Evolutionary conservation across 2,888 invertebrate genomes (phyloP), one percentile per base, ranked within the genome.

Genomic region (Opisthograptis luteolata): DNA sequence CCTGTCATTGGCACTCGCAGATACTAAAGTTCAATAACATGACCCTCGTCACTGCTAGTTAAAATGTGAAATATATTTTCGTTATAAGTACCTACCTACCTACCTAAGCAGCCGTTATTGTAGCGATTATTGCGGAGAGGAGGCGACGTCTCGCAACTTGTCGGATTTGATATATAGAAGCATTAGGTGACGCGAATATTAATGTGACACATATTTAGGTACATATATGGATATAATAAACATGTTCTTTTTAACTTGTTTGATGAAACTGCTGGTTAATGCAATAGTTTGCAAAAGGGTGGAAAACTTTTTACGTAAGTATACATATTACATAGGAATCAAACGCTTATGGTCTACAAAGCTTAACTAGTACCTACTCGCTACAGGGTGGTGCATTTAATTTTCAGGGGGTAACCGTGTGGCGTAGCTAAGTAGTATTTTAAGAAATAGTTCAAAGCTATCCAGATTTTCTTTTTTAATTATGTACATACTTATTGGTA

Each of bases 1-100:
- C 39, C 63, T 70, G 73, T 68, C 75, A 70, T 57, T 55, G 58
- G 47, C 67, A 70, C 60, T 64, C 67, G 69, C 68, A 47, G 52
- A 55, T 60, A 72, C 66, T 68, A 73, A 78, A 79, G 62, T 81
- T 79, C 76, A 77, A 74, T 72, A 73, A 73, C 47, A 61, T 60
- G 70, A 86, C 86, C 86, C 84, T 84, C 73, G 79, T 86, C 86
- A 80, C 56, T 25, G 50, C 53, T 68, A 50, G 66, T 68, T 70
- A 70, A 64, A 63, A 61, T 55, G 63, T 66, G 71, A 68, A 70
- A 72, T 60, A 66, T 70, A 62, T 72, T 68, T 73, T 70, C 66
- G 12, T 27, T 32, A 12, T n/a, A 34, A 7, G 36, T 30, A n/a
- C n/a, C n/a, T n/a, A n/a, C n/a, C n/a, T n/a, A n/a, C n/a, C n/a